These are phyloP conservation scores for Trichonephila clavipes DNA, from an alignment of 1,140 invertebrate genomes.

Conservation along the genomic window DNA sequence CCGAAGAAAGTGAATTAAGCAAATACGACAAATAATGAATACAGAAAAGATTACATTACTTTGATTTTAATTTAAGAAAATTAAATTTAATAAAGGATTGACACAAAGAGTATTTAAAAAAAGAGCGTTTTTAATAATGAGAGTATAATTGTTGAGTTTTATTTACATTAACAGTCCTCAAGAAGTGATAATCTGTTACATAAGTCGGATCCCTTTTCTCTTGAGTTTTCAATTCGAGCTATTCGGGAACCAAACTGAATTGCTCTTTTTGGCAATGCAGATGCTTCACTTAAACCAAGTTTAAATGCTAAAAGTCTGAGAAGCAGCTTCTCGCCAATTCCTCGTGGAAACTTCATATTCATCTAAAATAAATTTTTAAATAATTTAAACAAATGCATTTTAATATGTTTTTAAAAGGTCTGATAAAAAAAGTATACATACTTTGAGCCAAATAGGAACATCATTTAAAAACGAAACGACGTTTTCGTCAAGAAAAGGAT, in stretches of 20 bases:
- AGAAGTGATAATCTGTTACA: slow-evolving; percentile 61
- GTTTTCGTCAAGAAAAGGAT: slow-evolving; percentile 97
- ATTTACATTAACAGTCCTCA: not conserved
- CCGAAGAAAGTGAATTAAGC: too few relatives aligned
- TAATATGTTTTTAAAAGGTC: not conserved
- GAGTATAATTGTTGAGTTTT: not conserved
- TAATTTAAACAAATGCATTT: not conserved
- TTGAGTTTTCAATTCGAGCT: slow-evolving; percentile 89
- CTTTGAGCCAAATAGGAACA: slow-evolving; percentile 89
- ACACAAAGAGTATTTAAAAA: too few relatives aligned
- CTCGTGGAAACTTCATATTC: slow-evolving; percentile 83
- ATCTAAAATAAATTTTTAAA: slow-evolving; percentile 86
- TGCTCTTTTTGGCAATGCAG: slow-evolving; percentile 91
- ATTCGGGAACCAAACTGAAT: slow-evolving; percentile 99
- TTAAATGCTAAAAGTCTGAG: slow-evolving; percentile 89
- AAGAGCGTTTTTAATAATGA: too few relatives aligned
- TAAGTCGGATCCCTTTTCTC: slow-evolving; percentile 91
- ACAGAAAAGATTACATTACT: too few relatives aligned
- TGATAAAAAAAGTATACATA: slow-evolving; percentile 78
- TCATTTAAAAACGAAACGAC: slow-evolving; percentile 88
- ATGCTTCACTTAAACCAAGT: slow-evolving; percentile 86
- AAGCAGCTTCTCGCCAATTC: slow-evolving; percentile 96
- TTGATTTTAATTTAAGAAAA: too few relatives aligned
- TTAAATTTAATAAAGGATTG: too few relatives aligned
- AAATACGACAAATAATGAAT: too few relatives aligned